phyloP scores from a whole-genome alignment of 2,113 vertebrate genomes.

The Cyanocitta stelleri region DNA sequence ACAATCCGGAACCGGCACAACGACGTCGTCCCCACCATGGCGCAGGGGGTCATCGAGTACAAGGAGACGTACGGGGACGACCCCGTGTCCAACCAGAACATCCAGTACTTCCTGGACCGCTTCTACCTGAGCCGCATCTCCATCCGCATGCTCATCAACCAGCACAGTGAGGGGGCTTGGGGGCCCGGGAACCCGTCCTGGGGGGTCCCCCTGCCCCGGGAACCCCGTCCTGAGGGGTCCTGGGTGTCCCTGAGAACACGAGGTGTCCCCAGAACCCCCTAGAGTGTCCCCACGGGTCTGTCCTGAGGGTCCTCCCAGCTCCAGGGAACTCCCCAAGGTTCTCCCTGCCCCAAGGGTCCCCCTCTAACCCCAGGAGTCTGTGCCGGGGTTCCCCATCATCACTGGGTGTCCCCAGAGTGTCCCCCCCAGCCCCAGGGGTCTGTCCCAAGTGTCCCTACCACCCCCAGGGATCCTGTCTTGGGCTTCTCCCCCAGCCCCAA shows the following conservation, averaged over 20 bases:
- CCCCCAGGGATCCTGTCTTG: no score
- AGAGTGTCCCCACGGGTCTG: not conserved
- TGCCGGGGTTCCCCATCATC: not conserved
- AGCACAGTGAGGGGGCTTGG: slow-evolving; percentile 81
- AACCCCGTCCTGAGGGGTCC: not conserved
- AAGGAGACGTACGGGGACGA: slow-evolving; percentile 87
- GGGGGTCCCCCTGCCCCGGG: no score
- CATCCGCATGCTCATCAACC: slow-evolving; percentile 96
- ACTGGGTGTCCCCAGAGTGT: not conserved
- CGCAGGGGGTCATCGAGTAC: slow-evolving; percentile 90
- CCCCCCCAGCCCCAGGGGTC: not conserved
- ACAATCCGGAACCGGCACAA: slow-evolving; percentile 95
- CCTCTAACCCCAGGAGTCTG: not conserved
- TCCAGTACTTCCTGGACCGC: slow-evolving; percentile 94
- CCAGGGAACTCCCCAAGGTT: not conserved
- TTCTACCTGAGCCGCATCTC: slow-evolving; percentile 97
- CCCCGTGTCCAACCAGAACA: slow-evolving; percentile 88
- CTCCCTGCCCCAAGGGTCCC: not conserved
- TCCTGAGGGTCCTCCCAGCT: no score
- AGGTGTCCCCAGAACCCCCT: not conserved
- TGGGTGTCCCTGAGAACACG: not conserved
- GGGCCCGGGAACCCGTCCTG: not conserved
- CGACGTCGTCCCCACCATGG: slow-evolving; percentile 94
- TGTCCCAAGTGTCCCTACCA: not conserved
- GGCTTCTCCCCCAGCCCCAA: no score